Conservation (phyloP, 2,888 invertebrate species). For the Eugnorisma glareosa region DNA sequence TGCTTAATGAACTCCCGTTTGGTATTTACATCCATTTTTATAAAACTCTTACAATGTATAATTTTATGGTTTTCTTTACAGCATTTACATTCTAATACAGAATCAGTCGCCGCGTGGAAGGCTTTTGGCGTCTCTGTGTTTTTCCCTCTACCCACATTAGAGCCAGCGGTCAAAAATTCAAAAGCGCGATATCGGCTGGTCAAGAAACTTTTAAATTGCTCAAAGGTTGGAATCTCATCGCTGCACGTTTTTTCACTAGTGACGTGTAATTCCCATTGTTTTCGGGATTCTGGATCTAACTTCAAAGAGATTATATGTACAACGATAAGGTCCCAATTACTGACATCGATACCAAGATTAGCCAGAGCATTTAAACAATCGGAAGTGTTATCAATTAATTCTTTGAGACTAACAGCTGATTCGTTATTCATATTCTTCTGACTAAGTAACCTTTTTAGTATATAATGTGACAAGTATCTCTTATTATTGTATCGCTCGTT, state of each 20-base stretch:
- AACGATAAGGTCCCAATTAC: too few species aligned
- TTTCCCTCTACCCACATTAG: background rate
- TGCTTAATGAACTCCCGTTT: background rate
- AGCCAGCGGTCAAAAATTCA: background rate
- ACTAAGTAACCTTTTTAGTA: slow-evolving; percentile 5
- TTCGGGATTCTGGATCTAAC: background rate
- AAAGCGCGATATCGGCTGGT: slow-evolving; percentile 1
- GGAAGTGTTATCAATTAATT: too few species aligned
- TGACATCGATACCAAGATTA: too few species aligned
- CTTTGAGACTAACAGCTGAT: too few species aligned
- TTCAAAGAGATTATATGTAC: too few species aligned
- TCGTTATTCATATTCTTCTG: background rate
- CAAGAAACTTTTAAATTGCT: background rate
- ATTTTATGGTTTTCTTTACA: slow-evolving; percentile 3
- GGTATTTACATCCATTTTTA: slow-evolving; percentile 1
- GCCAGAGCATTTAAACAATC: too few species aligned
- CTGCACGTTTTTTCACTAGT: background rate
- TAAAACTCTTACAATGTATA: background rate
- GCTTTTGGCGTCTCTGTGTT: background rate
- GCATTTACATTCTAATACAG: background rate
- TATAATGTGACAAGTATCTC: background rate
- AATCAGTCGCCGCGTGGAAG: background rate
- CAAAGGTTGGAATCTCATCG: background rate
- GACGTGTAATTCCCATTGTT: slow-evolving; percentile 6
- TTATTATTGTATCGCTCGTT: slow-evolving; percentile 8